phyloP scores from a whole-genome alignment of 1,140 invertebrate genomes.

The Atopsyche davidsoni region DNA sequence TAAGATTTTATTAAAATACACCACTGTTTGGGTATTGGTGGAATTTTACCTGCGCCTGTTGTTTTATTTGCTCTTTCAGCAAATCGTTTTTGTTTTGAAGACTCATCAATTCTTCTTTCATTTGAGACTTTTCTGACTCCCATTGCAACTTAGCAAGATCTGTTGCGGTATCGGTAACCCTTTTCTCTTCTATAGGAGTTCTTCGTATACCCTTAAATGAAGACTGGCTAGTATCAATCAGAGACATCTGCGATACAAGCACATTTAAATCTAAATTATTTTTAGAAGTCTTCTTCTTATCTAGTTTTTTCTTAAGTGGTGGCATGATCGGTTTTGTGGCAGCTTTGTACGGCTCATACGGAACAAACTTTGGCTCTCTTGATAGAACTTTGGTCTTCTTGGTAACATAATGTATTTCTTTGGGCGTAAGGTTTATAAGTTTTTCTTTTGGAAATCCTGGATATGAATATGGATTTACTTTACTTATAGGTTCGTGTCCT shows the following conservation, averaged over 20 bases:
- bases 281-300: slow-evolving; percentile 44
- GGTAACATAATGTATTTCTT: slow-evolving; percentile 26
- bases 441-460: slow-evolving; percentile 9
- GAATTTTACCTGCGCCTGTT: slow-evolving; percentile 46
- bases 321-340: slow-evolving; percentile 73
- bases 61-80: slow-evolving; percentile 45
- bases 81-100: slow-evolving; percentile 38
- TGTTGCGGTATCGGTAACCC: slow-evolving; percentile 27
- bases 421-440: slow-evolving; percentile 25
- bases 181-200: slow-evolving; percentile 41
- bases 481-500: not conserved
- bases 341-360: slow-evolving; percentile 82
- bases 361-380: slow-evolving; percentile 78
- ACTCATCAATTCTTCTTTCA: slow-evolving; percentile 39
- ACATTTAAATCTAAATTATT: slow-evolving; percentile 67
- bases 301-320: slow-evolving; percentile 38
- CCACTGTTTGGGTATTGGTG: no score
- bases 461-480: not conserved
- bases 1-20: no score
- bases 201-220: slow-evolving; percentile 42
- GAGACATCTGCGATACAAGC: slow-evolving; percentile 60
- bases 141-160: slow-evolving; percentile 20
- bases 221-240: slow-evolving; percentile 51
- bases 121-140: slow-evolving; percentile 34
- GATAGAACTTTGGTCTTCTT: slow-evolving; percentile 32